Evolutionary conservation across 2,113 vertebrate species (phyloP).

Genomic region (Centropristis striata): DNA sequence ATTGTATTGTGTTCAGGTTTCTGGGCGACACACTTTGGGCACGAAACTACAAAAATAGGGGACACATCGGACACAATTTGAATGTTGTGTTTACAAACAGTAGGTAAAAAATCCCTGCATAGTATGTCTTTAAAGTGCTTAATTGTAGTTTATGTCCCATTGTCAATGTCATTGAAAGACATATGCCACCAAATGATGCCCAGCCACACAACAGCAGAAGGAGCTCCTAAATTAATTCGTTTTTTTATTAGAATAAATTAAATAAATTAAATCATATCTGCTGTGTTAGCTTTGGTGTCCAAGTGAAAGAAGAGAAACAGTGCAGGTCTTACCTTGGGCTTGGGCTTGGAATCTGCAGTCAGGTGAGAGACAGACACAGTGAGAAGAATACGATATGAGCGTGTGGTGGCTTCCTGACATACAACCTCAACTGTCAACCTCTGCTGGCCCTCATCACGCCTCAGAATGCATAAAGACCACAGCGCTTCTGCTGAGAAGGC

Average conservation of each 20-base stretch:
- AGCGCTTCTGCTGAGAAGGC: conserved; percentile 43
- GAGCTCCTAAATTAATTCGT: background rate
- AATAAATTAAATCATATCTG: background rate
- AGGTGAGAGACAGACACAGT: conserved; percentile 89
- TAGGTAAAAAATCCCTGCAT: too few relatives aligned
- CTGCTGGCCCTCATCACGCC: conserved; percentile 60
- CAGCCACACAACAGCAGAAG: background rate
- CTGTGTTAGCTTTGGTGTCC: conserved; percentile 26
- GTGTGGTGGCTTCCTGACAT: conserved; percentile 66
- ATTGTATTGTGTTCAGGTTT: too few relatives aligned
- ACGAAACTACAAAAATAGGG: too few relatives aligned
- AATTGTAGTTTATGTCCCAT: background rate
- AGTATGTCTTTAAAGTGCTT: too few relatives aligned
- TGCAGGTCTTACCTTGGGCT: conserved; percentile 89
- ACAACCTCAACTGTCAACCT: conserved; percentile 78
- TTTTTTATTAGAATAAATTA: too few relatives aligned
- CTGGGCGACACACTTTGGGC: too few relatives aligned
- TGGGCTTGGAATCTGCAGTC: conserved; percentile 90
- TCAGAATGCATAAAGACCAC: conserved; percentile 70
- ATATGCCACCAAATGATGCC: background rate
- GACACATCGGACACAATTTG: too few relatives aligned
- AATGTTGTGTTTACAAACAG: too few relatives aligned
- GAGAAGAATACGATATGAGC: conserved; percentile 75
- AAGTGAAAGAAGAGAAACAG: conserved; percentile 46
- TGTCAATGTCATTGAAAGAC: background rate